Evolutionary conservation across 2,113 vertebrate species (phyloP).

Genomic region (Eretmochelys imbricata): DNA sequence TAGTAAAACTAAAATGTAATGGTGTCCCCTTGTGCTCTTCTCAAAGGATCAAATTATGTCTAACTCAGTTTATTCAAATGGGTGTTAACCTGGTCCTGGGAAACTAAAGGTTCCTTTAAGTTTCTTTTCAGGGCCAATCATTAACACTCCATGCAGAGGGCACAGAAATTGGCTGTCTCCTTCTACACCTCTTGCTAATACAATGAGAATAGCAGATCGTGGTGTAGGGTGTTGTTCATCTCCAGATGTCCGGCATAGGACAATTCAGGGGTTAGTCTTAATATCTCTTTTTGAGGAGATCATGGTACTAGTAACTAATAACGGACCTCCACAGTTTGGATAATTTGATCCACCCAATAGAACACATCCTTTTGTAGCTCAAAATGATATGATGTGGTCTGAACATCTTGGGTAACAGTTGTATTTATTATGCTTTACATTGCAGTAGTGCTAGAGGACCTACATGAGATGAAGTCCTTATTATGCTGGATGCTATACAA

Average conservation of each 20-base stretch:
- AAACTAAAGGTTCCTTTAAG: background rate
- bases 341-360: background rate
- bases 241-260: too few species aligned
- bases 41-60: background rate
- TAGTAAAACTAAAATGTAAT: background rate
- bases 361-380: background rate
- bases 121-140: background rate
- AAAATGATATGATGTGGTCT: background rate
- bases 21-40: background rate
- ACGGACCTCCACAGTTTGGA: background rate
- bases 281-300: background rate
- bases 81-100: background rate
- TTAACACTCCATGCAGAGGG: background rate
- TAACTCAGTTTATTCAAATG: background rate
- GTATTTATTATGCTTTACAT: conserved; percentile 2
- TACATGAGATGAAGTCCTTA: background rate
- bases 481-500: background rate
- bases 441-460: background rate
- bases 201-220: background rate
- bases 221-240: background rate
- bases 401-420: background rate
- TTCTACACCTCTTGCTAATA: background rate
- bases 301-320: background rate
- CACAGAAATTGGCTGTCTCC: background rate
- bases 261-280: background rate